Base-by-base conservation (phyloP, 2,797 vertebrate species). In the Coccyzus lansbergi region DNA sequence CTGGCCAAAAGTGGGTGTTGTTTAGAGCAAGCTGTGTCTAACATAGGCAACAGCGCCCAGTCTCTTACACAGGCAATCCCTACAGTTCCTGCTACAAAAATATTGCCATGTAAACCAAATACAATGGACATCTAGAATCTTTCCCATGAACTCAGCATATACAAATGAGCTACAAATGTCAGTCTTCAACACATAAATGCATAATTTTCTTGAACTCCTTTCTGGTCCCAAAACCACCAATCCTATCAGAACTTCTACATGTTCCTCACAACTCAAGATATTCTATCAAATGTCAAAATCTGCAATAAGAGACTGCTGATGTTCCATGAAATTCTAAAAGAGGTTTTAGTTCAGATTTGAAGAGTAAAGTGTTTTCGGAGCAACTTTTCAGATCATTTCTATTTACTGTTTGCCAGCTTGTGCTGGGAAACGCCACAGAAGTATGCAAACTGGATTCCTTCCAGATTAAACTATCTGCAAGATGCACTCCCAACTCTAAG, bases 341-440 rank as follows among this genome's bases (percentile, higher is more conserved):
- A 90, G 24, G 29, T 46, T 85, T 88, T 25, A 52, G 67, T 74
- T 76, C 59, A 86, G 46, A 84, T 15, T 76, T 49, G n/a, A 82
- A 74, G 34, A 59, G 15, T 1, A 77, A 38, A 58, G 13, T 1
- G 0, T 44, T 77, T 74, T 56, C 24, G 29, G 36, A 94, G 17
- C 74, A 79, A 83, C 48, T 36, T 56, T 89, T 33, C 82, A 75
- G 13, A 75, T 68, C 63, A 65, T 22, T 58, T 85, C 69, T 75
- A 52, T 91, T 85, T 85, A 51, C 53, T 75, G 62, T 55, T 87
- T 56, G 75, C 36, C 58, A 74, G 28, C 60, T 89, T 60, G 19
- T 2, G 10, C 69, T 80, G 69, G 52, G 83, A 87, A 89, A 56
- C 4, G 0, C 46, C 15, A 38, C 4, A 6, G 17, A 82, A 92